Percentiles rank a stretch among this genome's conserved stretches.
Conservation (phyloP, 1,140 invertebrate genomes). For the Pseudomyrmex concolor region DNA sequence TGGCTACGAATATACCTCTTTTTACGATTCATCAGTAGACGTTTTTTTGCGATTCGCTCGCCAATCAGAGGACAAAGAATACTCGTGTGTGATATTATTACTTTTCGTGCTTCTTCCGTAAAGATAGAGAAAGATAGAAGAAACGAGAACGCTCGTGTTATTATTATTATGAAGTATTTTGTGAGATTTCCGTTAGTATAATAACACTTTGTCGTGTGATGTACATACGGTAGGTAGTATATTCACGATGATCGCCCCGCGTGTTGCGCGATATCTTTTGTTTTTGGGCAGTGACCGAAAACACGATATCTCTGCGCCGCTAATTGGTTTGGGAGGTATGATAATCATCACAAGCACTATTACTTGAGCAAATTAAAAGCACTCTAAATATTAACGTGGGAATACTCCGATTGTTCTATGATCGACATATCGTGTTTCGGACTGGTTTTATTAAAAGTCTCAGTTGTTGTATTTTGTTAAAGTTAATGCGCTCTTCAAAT, state of each 20-base stretch:
- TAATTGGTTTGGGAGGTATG: conserved; percentile 67
- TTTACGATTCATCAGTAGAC: too few relatives aligned
- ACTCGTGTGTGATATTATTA: not conserved
- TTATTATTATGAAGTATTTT: conserved; percentile 28
- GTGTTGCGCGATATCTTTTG: conserved; percentile 54
- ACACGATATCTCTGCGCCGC: conserved; percentile 58
- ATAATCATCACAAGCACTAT: conserved; percentile 57
- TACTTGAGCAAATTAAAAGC: conserved; percentile 70
- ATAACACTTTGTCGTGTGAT: conserved; percentile 31
- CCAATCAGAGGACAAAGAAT: conserved; percentile 2
- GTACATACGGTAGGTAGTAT: not conserved
- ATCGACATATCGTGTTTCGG: conserved; percentile 52
- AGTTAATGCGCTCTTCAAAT: not conserved
- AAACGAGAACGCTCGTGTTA: conserved; percentile 5
- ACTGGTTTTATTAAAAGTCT: conserved; percentile 54
- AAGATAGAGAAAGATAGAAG: too few relatives aligned
- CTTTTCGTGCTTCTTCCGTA: not conserved
- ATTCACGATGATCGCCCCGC: conserved; percentile 35
- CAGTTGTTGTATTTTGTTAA: too few relatives aligned
- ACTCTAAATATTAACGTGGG: conserved; percentile 70
- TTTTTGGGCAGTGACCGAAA: conserved; percentile 71
- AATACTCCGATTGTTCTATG: conserved; percentile 61
- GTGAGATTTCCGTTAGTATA: conserved; percentile 33
- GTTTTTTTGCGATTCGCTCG: too few relatives aligned
- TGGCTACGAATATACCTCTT: not conserved